Conservation (phyloP, 2,113 vertebrate species). For the Scomber colias region DNA sequence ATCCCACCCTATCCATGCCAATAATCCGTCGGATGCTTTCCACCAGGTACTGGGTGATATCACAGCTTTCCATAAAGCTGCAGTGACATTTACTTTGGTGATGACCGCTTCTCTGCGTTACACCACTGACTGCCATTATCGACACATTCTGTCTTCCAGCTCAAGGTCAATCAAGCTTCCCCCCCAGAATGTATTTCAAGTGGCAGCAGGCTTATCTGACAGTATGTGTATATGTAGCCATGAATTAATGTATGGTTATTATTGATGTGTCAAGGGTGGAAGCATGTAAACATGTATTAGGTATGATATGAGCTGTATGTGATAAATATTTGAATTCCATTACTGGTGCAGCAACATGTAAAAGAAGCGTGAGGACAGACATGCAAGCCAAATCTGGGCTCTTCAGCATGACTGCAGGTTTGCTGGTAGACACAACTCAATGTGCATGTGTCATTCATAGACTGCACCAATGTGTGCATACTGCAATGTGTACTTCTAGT, state of each 20-base stretch:
- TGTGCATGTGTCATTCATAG: conserved; percentile 41
- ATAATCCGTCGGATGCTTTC: conserved; percentile 55
- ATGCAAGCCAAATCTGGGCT: conserved; percentile 55
- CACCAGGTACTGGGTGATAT: conserved; percentile 29
- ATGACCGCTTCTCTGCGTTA: conserved; percentile 36
- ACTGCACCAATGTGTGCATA: conserved; percentile 39
- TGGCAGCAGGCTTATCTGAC: conserved; percentile 44
- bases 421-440: conserved; percentile 44
- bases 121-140: conserved; percentile 42
- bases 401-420: conserved; percentile 43
- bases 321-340: conserved; percentile 64
- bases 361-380: conserved; percentile 39
- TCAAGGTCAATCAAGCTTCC: conserved; percentile 58
- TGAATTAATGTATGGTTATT: conserved; percentile 54
- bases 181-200: conserved; percentile 53
- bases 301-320: conserved; percentile 41
- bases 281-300: conserved; percentile 41
- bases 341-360: conserved; percentile 41
- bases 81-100: conserved; percentile 60
- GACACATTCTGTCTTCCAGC: conserved; percentile 33
- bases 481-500: conserved; percentile 30
- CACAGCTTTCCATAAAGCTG: conserved; percentile 41
- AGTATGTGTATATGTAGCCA: conserved; percentile 30
- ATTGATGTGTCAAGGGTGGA: conserved; percentile 53
- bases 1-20: conserved; percentile 15